Evolutionary conservation across 2,113 vertebrate genomes (phyloP), one percentile per base, ranked within the genome.

Genomic region (Tenebrosternarchus preto): DNA sequence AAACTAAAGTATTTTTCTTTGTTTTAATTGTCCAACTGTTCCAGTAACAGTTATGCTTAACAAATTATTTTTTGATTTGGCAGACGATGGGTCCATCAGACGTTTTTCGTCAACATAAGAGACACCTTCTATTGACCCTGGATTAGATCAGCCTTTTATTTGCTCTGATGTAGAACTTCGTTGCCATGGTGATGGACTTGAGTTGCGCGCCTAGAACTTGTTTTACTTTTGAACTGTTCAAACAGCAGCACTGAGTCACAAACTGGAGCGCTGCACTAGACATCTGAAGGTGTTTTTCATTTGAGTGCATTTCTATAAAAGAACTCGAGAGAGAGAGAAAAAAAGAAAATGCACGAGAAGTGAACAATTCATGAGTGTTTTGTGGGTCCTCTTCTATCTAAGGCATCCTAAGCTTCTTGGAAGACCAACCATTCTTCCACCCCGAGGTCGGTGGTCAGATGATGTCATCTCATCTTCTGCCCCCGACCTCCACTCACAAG

Each of bases 401-500:
- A 11, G 27, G 39, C 63, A 77, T 63, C 25, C 36, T 72, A 2
- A 24, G 46, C 56, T 73, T 73, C 74, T 77, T 22, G 9, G 68
- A 82, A 77, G 73, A 73, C 73, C 19, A 71, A 22, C 70, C 25
- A 74, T 83, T 82, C 61, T 81, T 78, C 70, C 71, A 63, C 71
- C 39, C 71, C 11, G 50, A 66, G 84, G 80, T 85, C 77, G 79
- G 12, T 53, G 82, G 79, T 57, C 56, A 59, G 36, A 74, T 84
- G 63, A 82, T 82, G 82, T 83, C 83, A 84, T 73, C 72, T 80
- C 82, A 72, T 82, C 63, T 82, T 75, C 82, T 53, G 12, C 71
- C 63, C 46, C 25, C 64, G 8, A 50, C 33, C 29, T 80, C 56
- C n/a, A 67, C 43, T 83, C 57, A 86, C 75, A 86, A 78, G 64